Base-by-base conservation (phyloP, 1,140 invertebrate genomes). In the Nasonia giraulti region DNA sequence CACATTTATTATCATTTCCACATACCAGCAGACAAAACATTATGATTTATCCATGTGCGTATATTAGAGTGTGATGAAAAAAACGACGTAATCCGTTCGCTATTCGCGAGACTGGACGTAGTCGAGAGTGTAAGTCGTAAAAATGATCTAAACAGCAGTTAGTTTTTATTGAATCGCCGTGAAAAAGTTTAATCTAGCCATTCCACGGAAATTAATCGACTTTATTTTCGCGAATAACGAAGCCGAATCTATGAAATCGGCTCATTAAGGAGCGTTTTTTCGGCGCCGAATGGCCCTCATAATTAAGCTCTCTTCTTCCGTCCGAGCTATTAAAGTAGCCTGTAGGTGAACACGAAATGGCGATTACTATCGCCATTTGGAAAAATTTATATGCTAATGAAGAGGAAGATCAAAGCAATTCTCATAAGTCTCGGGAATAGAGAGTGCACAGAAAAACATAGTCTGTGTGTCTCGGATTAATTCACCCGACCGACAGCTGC, bases 261-360 rank as follows among this genome's bases (percentile, higher is more conserved):
- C 86, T 91, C 87, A 87, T 90, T 90, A 90, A 86, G 86, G 85
- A 88, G 87, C 77, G 86, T 86, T 88, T 88, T 85, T 84, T 83
- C 10, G 55, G 85, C 87, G 83, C 86, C 87, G 74, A 91, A 89
- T 86, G 86, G 83, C 73, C 71, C 47, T 37, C 78, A 71, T 88
- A 88, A 86, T 91, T 91, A 89, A 88, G 83, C 85, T 88, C 84
- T 83, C 50, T 37, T 82, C 31, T 50, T 81, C 31, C 37, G 4
- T 71, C 27, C 68, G 14, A 69, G 40, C 47, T 0, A n/a, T 33
- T 17, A 37, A 74, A 20, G 33, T 11, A 44, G 20, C 37, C 33
- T 55, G 40, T 7, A 75, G 47, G 33, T 80, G 75, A 87, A 82
- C 73, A 83, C 76, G 78, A 75, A 27, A 66, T 11, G 76, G 69